A percentile compares a stretch with the other conserved stretches of the same genome.
Evolutionary conservation across 1,140 invertebrate genomes (phyloP).

Genomic region (Caenorhabditis tropicalis): DNA sequence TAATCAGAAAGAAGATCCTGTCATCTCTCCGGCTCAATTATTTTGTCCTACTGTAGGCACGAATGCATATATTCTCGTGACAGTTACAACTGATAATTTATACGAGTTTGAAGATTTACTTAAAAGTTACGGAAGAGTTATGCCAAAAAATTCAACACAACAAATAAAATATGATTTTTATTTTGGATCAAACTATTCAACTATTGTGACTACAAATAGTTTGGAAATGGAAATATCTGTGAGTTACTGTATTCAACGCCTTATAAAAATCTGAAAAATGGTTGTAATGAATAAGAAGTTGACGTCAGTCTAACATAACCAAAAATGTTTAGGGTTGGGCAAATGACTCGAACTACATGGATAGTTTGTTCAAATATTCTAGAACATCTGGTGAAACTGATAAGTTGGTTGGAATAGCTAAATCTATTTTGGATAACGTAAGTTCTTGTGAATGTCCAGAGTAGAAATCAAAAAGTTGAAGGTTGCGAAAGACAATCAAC

Average conservation of each 20-base stretch:
- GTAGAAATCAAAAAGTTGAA: not conserved
- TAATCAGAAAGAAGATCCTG: not conserved
- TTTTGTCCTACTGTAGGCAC: slow-evolving; percentile 49
- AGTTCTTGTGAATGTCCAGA: not conserved
- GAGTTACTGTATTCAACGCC: not conserved
- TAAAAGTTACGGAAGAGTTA: not conserved
- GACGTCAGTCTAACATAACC: too few species aligned
- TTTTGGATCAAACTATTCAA: slow-evolving; percentile 10
- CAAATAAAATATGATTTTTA: slow-evolving; percentile 44
- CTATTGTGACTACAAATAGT: slow-evolving; percentile 11
- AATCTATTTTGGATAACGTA: slow-evolving; percentile 35
- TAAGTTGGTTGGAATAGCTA: not conserved
- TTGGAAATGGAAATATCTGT: not conserved
- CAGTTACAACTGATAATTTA: not conserved
- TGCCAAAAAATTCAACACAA: not conserved
- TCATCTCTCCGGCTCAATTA: not conserved
- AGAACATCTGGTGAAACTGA: not conserved
- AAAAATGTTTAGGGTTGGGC: not conserved
- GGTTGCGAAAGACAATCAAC: slow-evolving; percentile 43
- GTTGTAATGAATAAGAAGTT: too few species aligned
- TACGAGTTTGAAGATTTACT: not conserved
- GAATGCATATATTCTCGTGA: slow-evolving; percentile 40
- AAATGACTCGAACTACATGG: not conserved
- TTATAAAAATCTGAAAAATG: too few species aligned
- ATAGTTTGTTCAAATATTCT: not conserved